Evolutionary conservation across 2,888 invertebrate species (phyloP), one percentile per base, ranked within the genome.

Genomic region (Papilio demoleus): DNA sequence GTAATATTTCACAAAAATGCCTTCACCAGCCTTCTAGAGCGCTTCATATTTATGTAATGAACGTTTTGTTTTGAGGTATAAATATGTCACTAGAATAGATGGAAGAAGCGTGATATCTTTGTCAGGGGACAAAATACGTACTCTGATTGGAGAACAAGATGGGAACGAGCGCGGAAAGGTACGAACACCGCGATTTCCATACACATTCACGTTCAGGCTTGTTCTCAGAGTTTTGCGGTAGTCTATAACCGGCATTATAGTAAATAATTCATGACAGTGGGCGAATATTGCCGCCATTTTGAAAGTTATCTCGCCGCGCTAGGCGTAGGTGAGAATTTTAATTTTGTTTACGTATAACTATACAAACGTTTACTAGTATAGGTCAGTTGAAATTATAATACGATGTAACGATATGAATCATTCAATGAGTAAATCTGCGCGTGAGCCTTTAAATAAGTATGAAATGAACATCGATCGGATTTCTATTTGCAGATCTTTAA

Each of bases 261-360:
- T 77, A 71, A 76, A 75, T 76, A 72, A 77, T 75, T 75, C 73
- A 76, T 72, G 67, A 69, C 77, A 77, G 88, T 89, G 89, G 89
- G 90, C 87, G 89, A 85, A 81, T 79, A 83, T 83, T 71, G 79
- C 82, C 81, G 86, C 86, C 85, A 86, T 88, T 87, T 86, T 86
- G 85, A 86, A 87, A 85, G 82, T 82, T 82, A 85, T 83, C 79
- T 77, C 76, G 74, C 22, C 50, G 47, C 67, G 73, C 74, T 72
- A 84, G 79, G 88, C 85, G 90, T 90, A 87, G 90, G 88, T 83
- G 87, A 81, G 79, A 81, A 78, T 77, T 79, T 82, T 76, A 75
- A 79, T 78, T 78, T 75, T 81, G 77, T 82, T 82, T 76, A 80
- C 76, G 71, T 70, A 70, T 70, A 58, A 24, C 27, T 40, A 67